Evolutionary conservation across 2,113 vertebrate genomes (phyloP).

Genomic region (Micromys minutus): DNA sequence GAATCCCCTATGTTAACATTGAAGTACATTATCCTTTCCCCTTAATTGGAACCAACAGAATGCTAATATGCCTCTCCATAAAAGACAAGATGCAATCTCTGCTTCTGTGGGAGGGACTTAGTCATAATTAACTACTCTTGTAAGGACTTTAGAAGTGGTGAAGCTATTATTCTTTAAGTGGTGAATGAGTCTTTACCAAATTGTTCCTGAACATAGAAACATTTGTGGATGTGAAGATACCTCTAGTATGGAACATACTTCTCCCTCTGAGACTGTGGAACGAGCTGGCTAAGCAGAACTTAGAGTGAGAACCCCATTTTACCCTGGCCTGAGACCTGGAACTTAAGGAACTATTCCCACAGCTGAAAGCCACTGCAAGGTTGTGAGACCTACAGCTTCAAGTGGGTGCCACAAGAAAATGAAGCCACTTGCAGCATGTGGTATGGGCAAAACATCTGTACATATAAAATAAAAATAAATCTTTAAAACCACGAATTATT

Average conservation of each 20-base stretch:
- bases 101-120: neutral
- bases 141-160: neutral
- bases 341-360: neutral
- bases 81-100: neutral
- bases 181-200: neutral
- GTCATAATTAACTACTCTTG: neutral
- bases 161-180: neutral
- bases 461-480: neutral
- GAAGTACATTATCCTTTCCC: neutral
- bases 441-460: neutral
- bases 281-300: neutral
- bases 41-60: neutral
- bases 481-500: neutral
- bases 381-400: neutral
- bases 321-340: neutral
- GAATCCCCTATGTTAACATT: neutral
- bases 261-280: neutral
- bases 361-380: neutral
- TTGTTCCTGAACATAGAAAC: neutral
- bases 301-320: neutral
- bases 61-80: neutral
- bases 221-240: neutral
- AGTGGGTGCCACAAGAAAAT: neutral
- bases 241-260: slow-evolving; percentile 19
- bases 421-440: neutral